Base-by-base conservation (phyloP, 2,113 vertebrate species). In the Chloroceryle aenea region DNA sequence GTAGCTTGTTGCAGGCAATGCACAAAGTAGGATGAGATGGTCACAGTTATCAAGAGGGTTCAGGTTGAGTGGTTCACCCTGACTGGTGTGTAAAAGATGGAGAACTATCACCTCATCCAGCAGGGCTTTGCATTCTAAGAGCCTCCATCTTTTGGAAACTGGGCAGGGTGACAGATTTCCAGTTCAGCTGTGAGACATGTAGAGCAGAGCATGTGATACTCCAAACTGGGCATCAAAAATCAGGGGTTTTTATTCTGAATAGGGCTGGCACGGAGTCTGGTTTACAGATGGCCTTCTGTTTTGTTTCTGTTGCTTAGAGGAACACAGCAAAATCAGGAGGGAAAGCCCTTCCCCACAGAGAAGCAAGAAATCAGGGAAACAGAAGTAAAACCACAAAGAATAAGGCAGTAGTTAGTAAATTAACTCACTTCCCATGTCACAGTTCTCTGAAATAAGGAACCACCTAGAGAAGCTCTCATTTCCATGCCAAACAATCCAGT, bases 201-300 rank as follows among this genome's bases (percentile, higher is more conserved):
- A 85, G 56, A 89, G 52, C n/a, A 63, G 32, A 87, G 52, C 72
- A 86, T 77, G 86, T 59, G 83, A 56, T 86, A 87, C 71, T 89
- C 66, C 89, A 95, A 91, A 90, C 59, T 56, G 75, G 52, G 69
- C 87, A 97, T 56, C 74, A 85, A 82, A 94, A 94, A 79, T 75
- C 58, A 72, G 73, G 27, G n/a, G n/a, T 77, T 84, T 61, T 56
- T 17, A 81, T 71, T 84, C 91, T 91, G 64, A 95, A 93, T 40
- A 89, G 71, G 62, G 74, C 69, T 91, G 93, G 84, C 91, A 92
- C 66, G 0, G 3, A 77, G 52, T 95, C 45, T 30, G 0, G 13
- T 79, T 92, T 91, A 91, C 89, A 95, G 69, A 89, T 91, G 91
- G 84, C 75, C 87, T 96, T 96, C 71, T 92, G 56, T 75, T 89